A percentile compares a stretch with the other conserved stretches of the same genome.
Conservation (phyloP, 2,888 invertebrate species). For the Leucozona laternaria region DNA sequence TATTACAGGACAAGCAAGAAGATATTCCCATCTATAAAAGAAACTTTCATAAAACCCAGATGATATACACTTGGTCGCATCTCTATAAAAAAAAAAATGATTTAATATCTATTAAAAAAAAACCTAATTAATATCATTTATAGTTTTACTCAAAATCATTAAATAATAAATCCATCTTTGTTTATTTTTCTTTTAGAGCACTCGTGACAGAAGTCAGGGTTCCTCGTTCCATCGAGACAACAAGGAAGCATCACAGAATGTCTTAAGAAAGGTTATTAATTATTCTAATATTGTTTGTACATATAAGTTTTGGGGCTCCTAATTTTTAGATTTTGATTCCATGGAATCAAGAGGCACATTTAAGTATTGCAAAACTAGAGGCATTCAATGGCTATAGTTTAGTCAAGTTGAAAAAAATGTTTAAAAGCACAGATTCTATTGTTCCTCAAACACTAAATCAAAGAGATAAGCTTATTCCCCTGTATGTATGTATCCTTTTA, state of each 20-base stretch:
- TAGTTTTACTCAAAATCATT: not conserved
- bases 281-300: not conserved
- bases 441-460: too few relatives aligned
- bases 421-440: too few relatives aligned
- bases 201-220: conserved; percentile 33
- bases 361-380: not conserved
- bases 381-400: too few relatives aligned
- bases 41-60: conserved; percentile 26
- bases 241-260: conserved; percentile 29
- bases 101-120: not conserved
- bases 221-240: conserved; percentile 41
- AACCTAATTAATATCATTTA: not conserved
- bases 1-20: conserved; percentile 60
- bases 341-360: not conserved
- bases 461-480: too few relatives aligned
- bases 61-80: conserved; percentile 24
- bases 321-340: not conserved
- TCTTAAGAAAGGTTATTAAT: conserved; percentile 48
- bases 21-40: not conserved
- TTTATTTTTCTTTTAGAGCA: conserved; percentile 57
- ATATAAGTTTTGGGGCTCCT: not conserved
- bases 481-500: too few relatives aligned
- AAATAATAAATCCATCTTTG: not conserved
- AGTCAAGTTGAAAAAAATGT: too few relatives aligned
- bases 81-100: not conserved